These are phyloP conservation scores for Myiozetetes cayanensis DNA, from an alignment of 2,113 vertebrate species.

Conservation along the genomic window DNA sequence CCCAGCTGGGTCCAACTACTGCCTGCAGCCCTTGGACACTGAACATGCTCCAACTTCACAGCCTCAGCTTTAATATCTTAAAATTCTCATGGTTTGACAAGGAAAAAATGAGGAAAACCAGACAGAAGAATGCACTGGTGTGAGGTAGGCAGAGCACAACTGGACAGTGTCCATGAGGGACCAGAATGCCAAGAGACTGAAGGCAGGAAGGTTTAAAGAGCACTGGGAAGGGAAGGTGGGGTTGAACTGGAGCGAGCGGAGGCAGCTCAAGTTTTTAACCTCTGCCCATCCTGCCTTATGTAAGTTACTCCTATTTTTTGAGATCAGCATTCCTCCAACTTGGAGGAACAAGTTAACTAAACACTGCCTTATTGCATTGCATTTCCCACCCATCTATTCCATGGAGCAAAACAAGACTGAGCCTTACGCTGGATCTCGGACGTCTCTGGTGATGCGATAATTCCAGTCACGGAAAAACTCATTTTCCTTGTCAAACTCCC, in stretches of 20 bases:
- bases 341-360: fast-evolving
- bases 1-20: not conserved
- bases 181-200: not conserved
- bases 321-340: fast-evolving
- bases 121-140: not conserved
- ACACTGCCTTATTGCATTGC: fast-evolving
- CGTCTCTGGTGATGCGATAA: constrained; percentile 89
- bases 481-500: constrained; percentile 98
- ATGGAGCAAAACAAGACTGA: fast-evolving
- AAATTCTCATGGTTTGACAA: not conserved
- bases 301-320: not conserved
- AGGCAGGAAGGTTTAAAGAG: not conserved
- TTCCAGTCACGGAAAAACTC: constrained; percentile 95
- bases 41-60: not conserved
- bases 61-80: not conserved
- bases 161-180: not conserved
- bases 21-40: not conserved
- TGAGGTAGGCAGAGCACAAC: not conserved
- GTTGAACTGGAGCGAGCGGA: fast-evolving
- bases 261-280: not conserved
- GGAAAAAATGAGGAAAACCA: not conserved
- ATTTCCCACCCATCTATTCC: not conserved
- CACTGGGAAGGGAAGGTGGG: not conserved
- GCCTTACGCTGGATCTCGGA: constrained; percentile 84
- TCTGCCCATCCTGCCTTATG: fast-evolving